These are phyloP conservation scores for Uropetala carovei DNA, from an alignment of 2,888 invertebrate species.

Conservation along the genomic window DNA sequence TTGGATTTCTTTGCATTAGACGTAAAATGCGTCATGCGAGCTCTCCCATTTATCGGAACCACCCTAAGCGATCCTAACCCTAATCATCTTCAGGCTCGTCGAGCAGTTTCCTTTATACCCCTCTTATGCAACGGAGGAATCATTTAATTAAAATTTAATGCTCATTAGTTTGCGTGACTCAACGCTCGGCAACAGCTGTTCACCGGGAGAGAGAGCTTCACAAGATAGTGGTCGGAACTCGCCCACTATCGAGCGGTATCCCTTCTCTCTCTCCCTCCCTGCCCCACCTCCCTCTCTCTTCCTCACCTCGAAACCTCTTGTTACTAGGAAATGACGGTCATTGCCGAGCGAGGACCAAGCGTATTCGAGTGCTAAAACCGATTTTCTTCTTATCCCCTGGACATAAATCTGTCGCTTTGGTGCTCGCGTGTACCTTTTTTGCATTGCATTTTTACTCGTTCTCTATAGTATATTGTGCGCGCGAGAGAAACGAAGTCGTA, in stretches of 20 bases:
- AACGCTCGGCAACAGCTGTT: conserved; percentile 55
- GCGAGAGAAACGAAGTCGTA: background rate
- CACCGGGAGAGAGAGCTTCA: conserved; percentile 16
- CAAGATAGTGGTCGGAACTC: conserved; percentile 26
- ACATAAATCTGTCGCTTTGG: background rate
- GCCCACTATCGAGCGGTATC: conserved; percentile 14
- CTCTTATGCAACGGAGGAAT: conserved; percentile 20
- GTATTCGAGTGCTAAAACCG: conserved; percentile 16
- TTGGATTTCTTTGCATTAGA: no score
- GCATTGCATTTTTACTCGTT: background rate
- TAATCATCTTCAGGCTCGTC: background rate
- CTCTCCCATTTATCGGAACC: background rate
- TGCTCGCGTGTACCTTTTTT: background rate
- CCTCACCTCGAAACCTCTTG: background rate
- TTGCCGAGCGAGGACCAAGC: conserved; percentile 33
- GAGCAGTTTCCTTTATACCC: background rate
- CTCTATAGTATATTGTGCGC: background rate
- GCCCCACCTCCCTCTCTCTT: background rate
- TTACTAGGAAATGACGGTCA: conserved; percentile 37
- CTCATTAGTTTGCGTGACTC: conserved; percentile 55
- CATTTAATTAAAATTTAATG: conserved; percentile 62
- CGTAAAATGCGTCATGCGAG: no score
- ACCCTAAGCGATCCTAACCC: background rate
- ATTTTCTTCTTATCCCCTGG: background rate
- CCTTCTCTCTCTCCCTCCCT: background rate